Evolutionary conservation across 2,888 invertebrate genomes (phyloP).

Genomic region (Nemotelus nigrinus): DNA sequence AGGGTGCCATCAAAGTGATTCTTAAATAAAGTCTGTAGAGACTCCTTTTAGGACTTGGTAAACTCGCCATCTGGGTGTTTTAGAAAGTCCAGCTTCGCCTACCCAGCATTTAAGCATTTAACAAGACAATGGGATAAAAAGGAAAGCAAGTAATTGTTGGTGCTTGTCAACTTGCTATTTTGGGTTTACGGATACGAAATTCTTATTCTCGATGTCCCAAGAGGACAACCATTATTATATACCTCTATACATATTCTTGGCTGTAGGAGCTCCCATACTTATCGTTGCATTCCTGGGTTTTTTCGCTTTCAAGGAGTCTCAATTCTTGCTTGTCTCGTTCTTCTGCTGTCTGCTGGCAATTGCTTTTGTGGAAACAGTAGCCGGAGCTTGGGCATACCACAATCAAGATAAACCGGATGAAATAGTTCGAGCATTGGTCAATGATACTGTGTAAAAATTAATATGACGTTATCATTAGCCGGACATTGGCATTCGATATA

Average conservation of each 20-base stretch:
- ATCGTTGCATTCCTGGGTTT: slow-evolving; percentile 84
- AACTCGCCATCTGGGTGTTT: too few species aligned
- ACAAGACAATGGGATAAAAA: too few species aligned
- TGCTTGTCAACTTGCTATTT: slow-evolving; percentile 63
- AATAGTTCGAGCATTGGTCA: slow-evolving; percentile 72
- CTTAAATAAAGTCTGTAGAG: too few species aligned
- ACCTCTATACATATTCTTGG: slow-evolving; percentile 77
- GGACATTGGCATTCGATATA: slow-evolving; percentile 73
- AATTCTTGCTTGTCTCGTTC: slow-evolving; percentile 81
- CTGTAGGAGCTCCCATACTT: slow-evolving; percentile 77
- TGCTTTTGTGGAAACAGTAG: slow-evolving; percentile 80
- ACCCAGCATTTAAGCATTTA: too few species aligned
- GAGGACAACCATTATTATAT: slow-evolving; percentile 71
- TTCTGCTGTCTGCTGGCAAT: slow-evolving; percentile 80
- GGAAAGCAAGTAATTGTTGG: slow-evolving; percentile 63
- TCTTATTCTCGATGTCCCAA: slow-evolving; percentile 76
- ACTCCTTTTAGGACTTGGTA: too few species aligned
- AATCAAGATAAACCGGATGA: slow-evolving; percentile 75
- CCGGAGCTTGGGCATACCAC: slow-evolving; percentile 80
- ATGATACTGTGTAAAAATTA: slow-evolving; percentile 72
- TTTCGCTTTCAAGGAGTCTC: slow-evolving; percentile 82
- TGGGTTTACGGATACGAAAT: slow-evolving; percentile 75
- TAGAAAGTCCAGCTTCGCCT: too few species aligned
- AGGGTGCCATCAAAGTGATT: too few species aligned
- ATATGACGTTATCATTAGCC: slow-evolving; percentile 68